phyloP scores from a whole-genome alignment of 2,797 vertebrate species.

The Myripristis jacobus region DNA sequence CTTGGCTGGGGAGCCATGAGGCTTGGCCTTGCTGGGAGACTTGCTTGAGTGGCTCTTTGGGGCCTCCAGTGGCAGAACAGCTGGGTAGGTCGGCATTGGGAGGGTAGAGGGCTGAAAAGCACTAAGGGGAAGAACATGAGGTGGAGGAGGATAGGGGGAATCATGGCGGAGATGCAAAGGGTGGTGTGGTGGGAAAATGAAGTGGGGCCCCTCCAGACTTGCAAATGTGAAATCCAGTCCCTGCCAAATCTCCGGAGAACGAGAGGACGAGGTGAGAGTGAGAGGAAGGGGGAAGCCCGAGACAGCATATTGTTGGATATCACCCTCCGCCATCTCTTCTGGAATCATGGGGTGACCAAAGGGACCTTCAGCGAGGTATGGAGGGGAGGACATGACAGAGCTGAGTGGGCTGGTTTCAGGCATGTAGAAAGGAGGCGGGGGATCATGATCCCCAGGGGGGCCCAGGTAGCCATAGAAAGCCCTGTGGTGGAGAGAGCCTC shows the following conservation, averaged over 20 bases:
- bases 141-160: constrained; percentile 87
- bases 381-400: constrained; percentile 96
- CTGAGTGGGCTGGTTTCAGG: constrained; percentile 97
- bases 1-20: constrained; percentile 90
- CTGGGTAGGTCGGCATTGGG: constrained; percentile 92
- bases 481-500: constrained; percentile 89
- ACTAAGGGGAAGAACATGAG: constrained; percentile 90
- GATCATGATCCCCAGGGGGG: constrained; percentile 86
- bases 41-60: constrained; percentile 92
- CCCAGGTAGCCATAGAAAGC: constrained; percentile 97
- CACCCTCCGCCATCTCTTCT: constrained; percentile 92
- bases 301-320: constrained; percentile 87
- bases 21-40: constrained; percentile 90
- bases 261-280: constrained; percentile 92
- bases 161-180: constrained; percentile 90
- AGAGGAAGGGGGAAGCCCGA: constrained; percentile 95
- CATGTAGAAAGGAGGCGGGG: constrained; percentile 96
- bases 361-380: constrained; percentile 92
- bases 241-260: constrained; percentile 95
- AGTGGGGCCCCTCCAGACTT: constrained; percentile 91
- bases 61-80: constrained; percentile 93
- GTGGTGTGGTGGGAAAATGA: constrained; percentile 93
- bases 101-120: constrained; percentile 84
- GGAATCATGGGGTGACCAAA: constrained; percentile 95
- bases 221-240: constrained; percentile 94